These are phyloP conservation scores for Esox niger DNA, from an alignment of 2,113 vertebrate genomes.

Conservation along the genomic window DNA sequence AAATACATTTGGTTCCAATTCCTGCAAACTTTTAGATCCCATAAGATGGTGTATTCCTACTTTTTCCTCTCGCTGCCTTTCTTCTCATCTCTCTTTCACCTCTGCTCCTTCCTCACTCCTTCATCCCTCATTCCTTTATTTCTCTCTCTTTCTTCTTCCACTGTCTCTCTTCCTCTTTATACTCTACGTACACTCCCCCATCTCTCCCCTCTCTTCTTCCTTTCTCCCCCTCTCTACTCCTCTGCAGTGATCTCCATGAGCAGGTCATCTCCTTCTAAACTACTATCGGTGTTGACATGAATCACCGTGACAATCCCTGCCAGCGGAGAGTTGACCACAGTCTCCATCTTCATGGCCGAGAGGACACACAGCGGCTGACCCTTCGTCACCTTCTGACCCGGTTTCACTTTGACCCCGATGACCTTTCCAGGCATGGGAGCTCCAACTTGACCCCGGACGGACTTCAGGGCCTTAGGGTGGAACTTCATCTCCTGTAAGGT, in stretches of 20 bases:
- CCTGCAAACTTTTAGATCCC: too few relatives aligned
- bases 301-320: conserved; percentile 75
- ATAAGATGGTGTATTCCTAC: too few relatives aligned
- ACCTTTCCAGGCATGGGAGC: conserved; percentile 94
- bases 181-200: too few relatives aligned
- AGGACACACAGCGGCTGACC: conserved; percentile 88
- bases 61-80: too few relatives aligned
- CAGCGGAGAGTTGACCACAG: conserved; percentile 85
- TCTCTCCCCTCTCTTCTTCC: neutral
- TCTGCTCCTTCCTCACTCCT: neutral
- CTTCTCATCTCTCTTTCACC: neutral
- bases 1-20: too few relatives aligned
- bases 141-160: neutral
- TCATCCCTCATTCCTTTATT: neutral
- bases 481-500: conserved; percentile 88
- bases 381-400: conserved; percentile 72
- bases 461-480: conserved; percentile 89
- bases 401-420: conserved; percentile 83
- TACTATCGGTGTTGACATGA: conserved; percentile 76
- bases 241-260: conserved; percentile 80
- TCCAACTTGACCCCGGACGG: conserved; percentile 90
- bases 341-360: conserved; percentile 97
- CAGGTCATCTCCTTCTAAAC: conserved; percentile 89
- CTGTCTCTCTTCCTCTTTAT: neutral
- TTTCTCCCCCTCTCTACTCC: conserved; percentile 31